Evolutionary conservation across 37 sponge, comb jelly and placozoan genomes (phyloP), one percentile per base, ranked within the genome.

Genomic region (Theonella swinhoei): DNA sequence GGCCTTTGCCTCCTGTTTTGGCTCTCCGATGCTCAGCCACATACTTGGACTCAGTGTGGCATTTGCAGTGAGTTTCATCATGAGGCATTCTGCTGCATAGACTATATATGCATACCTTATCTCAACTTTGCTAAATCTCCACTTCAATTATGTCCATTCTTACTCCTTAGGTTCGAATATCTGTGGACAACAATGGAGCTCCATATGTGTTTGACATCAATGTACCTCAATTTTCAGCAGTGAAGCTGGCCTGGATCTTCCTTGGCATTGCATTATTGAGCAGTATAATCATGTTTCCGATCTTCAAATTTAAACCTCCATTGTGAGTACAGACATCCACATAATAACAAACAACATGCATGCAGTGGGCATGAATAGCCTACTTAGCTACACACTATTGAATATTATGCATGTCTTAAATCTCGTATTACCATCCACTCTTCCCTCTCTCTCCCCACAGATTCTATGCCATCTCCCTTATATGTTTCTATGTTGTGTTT

Each of bases 1-100:
- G 94, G 96, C 94, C 31, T 87, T 96, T 71, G 83, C 96, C 37
- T 96, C 94, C 20, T 96, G 96, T 47, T 96, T 96, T 77, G 94
- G 96, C 0, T 93, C 96, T 24, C 96, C 96, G 36, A 75, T 96
- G 19, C 80, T 96, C 34, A 91, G 95, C 38, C 88, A 96, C 83
- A 95, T 90, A 0, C 83, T 96, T 14, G 96, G 96, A 35, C 89
- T 96, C 14, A 93, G 96, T 64, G 66, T 96, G 24, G 94, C 96
- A 4, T 39, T 96, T 29, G 90, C 87, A 23, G 96, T 96, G 43
- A 88, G 94, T 73, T 29, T 0, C 11, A 47, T 17, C 7, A 47
- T 47, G 54, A 47, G 14, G n/a, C n/a, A n/a, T n/a, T n/a, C n/a
- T n/a, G n/a, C n/a, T n/a, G n/a, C 14, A 14, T 47, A 47, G 54